phyloP scores from a whole-genome alignment of 2,888 invertebrate species.

The Endotricha flammealis region DNA sequence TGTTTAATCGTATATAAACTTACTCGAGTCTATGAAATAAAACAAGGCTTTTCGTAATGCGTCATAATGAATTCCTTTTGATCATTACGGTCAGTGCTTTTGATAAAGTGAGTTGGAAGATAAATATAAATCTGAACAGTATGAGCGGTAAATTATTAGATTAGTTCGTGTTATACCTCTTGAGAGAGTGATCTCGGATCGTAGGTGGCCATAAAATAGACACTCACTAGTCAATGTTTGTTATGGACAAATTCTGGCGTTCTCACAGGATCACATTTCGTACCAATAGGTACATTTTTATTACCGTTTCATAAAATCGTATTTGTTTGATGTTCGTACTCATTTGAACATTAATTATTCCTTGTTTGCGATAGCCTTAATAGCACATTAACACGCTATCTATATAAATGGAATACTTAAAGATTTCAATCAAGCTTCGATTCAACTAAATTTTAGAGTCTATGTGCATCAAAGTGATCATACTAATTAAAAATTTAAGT shows the following conservation, averaged over 20 bases:
- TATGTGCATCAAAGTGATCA: not conserved
- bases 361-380: constrained; percentile 12
- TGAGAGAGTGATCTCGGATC: constrained; percentile 24
- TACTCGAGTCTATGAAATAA: not conserved
- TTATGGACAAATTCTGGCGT: not conserved
- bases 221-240: constrained; percentile 10
- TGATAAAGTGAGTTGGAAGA: constrained; percentile 20
- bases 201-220: constrained; percentile 36
- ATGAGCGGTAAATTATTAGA: constrained; percentile 24
- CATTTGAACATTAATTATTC: constrained; percentile 18
- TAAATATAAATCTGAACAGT: constrained; percentile 14
- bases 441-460: not conserved
- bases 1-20: constrained; percentile 1
- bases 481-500: too few species aligned
- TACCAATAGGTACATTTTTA: not conserved
- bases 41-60: constrained; percentile 5
- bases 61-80: constrained; percentile 3
- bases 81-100: constrained; percentile 9
- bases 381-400: constrained; percentile 13
- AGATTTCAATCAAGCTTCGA: constrained; percentile 4
- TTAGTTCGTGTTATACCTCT: constrained; percentile 24
- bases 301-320: constrained; percentile 2
- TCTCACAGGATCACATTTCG: not conserved
- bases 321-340: constrained; percentile 11
- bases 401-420: constrained; percentile 11